Evolutionary conservation across 2,113 vertebrate species (phyloP).

Genomic region (Clarias gariepinus): DNA sequence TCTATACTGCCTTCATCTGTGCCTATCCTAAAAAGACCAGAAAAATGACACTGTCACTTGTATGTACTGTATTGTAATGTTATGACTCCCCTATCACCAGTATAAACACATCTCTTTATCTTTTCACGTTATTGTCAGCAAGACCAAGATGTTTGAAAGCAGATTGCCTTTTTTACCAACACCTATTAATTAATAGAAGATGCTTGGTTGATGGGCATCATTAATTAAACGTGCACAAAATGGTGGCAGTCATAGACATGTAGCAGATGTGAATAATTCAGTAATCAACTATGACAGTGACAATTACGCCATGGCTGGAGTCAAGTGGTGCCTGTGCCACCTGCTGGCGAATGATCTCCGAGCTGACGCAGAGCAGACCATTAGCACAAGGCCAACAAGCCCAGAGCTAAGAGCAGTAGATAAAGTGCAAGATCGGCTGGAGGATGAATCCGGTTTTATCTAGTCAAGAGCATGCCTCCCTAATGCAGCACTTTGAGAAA

Average conservation of each 20-base stretch:
- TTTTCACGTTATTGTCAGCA: slow-evolving; percentile 67
- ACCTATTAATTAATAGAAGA: slow-evolving; percentile 83
- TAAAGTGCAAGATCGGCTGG: slow-evolving; percentile 39
- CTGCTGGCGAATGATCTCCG: slow-evolving; percentile 60
- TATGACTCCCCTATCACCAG: slow-evolving; percentile 46
- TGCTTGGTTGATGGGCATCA: slow-evolving; percentile 70
- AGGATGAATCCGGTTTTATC: slow-evolving; percentile 43
- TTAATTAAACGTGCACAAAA: slow-evolving; percentile 85
- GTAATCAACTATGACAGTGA: slow-evolving; percentile 67
- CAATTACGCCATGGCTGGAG: slow-evolving; percentile 65
- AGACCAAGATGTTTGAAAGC: slow-evolving; percentile 78
- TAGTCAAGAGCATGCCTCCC: slow-evolving; percentile 23
- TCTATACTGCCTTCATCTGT: background rate
- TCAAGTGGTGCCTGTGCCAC: slow-evolving; percentile 61
- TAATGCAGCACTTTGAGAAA: slow-evolving; percentile 37
- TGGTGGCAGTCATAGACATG: slow-evolving; percentile 62
- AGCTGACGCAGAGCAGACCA: slow-evolving; percentile 37
- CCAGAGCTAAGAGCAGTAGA: slow-evolving; percentile 36
- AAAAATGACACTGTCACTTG: slow-evolving; percentile 67
- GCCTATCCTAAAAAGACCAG: background rate
- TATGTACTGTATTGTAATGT: slow-evolving; percentile 74
- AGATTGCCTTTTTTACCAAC: slow-evolving; percentile 74
- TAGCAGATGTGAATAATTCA: slow-evolving; percentile 75
- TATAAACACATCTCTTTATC: slow-evolving; percentile 72
- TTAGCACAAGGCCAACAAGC: slow-evolving; percentile 40